Evolutionary conservation across 2,113 vertebrate genomes (phyloP), one percentile per base, ranked within the genome.

Genomic region (Mesembrinibis cayennensis): DNA sequence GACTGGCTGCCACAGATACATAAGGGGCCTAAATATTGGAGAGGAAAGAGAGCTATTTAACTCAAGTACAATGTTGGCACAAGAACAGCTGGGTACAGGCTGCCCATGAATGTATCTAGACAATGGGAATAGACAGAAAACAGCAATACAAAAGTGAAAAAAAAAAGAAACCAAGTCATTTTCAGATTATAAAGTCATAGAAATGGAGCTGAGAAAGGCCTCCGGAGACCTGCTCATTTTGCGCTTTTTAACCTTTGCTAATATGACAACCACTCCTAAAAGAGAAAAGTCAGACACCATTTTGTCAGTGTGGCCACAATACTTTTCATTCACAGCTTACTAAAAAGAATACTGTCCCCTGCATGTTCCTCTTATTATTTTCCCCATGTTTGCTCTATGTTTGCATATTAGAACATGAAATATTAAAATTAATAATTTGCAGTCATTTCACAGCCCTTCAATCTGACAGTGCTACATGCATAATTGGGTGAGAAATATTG

Each of bases 21-120:
- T 79, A 49, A 93, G 84, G 62, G 62, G 58, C 71, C 85, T 87
- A 90, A 91, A 80, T 76, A 44, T 0, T 82, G 70, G 50, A 79
- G 71, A 94, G 36, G 67, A 89, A 94, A 89, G 40, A 73, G 62
- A 83, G 27, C 49, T 92, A 70, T 91, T 96, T 94, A 95, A 96
- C 72, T 96, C 59, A 93, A 93, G 53, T 56, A 97, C 94, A 97
- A 97, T 94, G 90, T 88, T 97, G 96, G 97, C 94, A 78, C 59
- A 90, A 58, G 53, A 90, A 72, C 29, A 89, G 90, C 93, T 96
- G 92, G 87, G 90, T 96, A 93, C 95, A 94, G 53, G 73, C 93
- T 97, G 74, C 82, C 90, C 93, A 66, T 86, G 95, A 96, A 96
- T 88, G 76, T 82, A 82, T 88, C 74, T 66, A 96, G 74, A 97